Evolutionary conservation across 37 sponge, comb jelly and placozoan species (phyloP).

Genomic region (Aphrocallistes beatrix): DNA sequence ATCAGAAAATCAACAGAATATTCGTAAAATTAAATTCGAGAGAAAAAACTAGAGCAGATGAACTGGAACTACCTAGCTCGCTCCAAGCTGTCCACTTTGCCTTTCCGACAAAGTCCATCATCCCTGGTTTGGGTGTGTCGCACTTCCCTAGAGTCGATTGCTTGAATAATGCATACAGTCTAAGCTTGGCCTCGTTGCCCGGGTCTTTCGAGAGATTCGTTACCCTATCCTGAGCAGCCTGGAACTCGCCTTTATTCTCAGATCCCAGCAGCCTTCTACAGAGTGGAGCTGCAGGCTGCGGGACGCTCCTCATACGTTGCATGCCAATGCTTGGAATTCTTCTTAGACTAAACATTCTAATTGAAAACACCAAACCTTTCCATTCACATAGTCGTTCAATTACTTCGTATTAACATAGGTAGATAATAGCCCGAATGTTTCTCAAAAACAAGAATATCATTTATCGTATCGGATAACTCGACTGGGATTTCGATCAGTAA

Average conservation of each 20-base stretch:
- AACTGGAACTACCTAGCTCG: slow-evolving; percentile 26
- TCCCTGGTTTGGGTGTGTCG: slow-evolving; percentile 66
- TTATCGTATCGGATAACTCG: too few relatives aligned
- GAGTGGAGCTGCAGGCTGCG: not conserved
- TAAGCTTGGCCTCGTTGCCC: slow-evolving; percentile 78
- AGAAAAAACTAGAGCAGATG: not conserved
- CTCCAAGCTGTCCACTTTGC: slow-evolving; percentile 96
- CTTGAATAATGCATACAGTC: slow-evolving; percentile 79
- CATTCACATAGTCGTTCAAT: too few relatives aligned
- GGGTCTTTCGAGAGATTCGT: slow-evolving; percentile 67
- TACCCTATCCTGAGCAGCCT: slow-evolving; percentile 56
- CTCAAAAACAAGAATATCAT: too few relatives aligned
- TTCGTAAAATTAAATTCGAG: not conserved
- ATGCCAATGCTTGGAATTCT: too few relatives aligned
- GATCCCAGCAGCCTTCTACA: not conserved
- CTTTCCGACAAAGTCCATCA: slow-evolving; percentile 77
- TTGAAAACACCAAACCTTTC: too few relatives aligned
- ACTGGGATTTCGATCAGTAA: too few relatives aligned
- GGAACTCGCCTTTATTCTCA: slow-evolving; percentile 20
- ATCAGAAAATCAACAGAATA: not conserved
- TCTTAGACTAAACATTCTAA: too few relatives aligned
- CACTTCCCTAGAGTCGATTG: slow-evolving; percentile 82
- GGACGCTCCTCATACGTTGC: not conserved
- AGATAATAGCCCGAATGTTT: too few relatives aligned
- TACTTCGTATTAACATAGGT: too few relatives aligned